A percentile compares a stretch with the other conserved stretches of the same genome.
Evolutionary conservation across 2,113 vertebrate genomes (phyloP).

Genomic region (Periophthalmodon schlosseri): DNA sequence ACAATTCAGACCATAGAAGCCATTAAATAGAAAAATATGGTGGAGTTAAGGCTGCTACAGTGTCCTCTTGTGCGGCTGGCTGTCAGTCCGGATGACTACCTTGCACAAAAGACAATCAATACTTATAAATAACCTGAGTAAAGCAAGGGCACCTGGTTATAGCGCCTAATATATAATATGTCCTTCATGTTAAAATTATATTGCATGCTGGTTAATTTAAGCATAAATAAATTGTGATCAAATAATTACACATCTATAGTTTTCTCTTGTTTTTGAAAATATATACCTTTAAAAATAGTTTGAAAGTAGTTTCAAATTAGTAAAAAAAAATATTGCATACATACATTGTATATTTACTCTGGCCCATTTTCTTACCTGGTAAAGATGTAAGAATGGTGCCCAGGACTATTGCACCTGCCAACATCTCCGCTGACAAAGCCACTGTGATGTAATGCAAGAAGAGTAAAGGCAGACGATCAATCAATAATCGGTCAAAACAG

Average conservation of each 20-base stretch:
- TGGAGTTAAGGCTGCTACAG: slow-evolving; percentile 23
- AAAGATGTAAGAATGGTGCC: slow-evolving; percentile 63
- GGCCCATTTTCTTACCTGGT: slow-evolving; percentile 62
- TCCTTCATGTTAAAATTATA: slow-evolving; percentile 5
- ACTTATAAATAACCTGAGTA: slow-evolving; percentile 75
- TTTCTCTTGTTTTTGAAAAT: neutral
- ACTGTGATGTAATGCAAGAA: slow-evolving; percentile 51
- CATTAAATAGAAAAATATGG: slow-evolving; percentile 26
- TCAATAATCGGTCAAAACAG: slow-evolving; percentile 15
- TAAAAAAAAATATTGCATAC: neutral
- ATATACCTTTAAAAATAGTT: neutral
- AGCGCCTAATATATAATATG: slow-evolving; percentile 17
- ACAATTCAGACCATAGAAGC: slow-evolving; percentile 23
- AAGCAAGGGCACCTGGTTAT: slow-evolving; percentile 70
- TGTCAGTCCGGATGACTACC: slow-evolving; percentile 60
- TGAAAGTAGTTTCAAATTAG: neutral
- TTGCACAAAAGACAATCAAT: slow-evolving; percentile 75
- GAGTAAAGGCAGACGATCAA: slow-evolving; percentile 16
- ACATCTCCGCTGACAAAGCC: slow-evolving; percentile 70
- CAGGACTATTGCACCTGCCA: slow-evolving; percentile 69
- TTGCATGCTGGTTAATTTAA: neutral
- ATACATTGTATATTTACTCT: neutral
- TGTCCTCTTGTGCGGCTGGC: slow-evolving; percentile 57
- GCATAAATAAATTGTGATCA: neutral
- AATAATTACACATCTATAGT: neutral